Percentiles rank a stretch among this genome's conserved stretches.
Evolutionary conservation across 2,113 vertebrate species (phyloP).

Genomic region (Heteronetta atricapilla): DNA sequence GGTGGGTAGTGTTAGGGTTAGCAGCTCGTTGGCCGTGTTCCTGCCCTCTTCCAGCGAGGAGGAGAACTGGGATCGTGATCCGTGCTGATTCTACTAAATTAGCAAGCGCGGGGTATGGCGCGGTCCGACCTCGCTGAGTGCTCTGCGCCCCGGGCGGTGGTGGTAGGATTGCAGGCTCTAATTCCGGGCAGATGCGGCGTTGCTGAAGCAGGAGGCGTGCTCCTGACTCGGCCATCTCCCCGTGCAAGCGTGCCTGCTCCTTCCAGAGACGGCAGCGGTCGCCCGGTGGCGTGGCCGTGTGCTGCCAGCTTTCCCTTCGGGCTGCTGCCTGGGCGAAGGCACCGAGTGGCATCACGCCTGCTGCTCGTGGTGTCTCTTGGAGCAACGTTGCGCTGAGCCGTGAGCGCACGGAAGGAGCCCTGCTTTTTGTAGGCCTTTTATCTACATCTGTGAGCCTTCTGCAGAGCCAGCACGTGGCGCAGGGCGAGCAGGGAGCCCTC

Average conservation of each 20-base stretch:
- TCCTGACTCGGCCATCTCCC: background rate
- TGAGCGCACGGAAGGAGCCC: no score
- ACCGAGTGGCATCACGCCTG: background rate
- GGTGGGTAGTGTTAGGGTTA: background rate
- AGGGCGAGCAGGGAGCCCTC: background rate
- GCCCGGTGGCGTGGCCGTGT: background rate
- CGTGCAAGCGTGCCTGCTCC: background rate
- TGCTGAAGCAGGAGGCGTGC: background rate
- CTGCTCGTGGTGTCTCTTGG: background rate
- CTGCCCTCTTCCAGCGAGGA: background rate
- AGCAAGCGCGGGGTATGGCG: background rate
- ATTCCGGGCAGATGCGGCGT: background rate
- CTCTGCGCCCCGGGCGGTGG: background rate
- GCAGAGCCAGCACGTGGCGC: background rate
- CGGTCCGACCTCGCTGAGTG: background rate
- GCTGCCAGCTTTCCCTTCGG: background rate
- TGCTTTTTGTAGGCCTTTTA: background rate
- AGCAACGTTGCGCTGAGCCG: background rate
- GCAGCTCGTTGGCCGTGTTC: background rate
- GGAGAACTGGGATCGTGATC: background rate
- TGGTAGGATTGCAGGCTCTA: background rate
- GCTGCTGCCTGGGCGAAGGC: background rate
- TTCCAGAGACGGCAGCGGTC: background rate
- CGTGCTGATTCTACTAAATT: background rate
- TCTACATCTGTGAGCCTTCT: accelerated